Evolutionary conservation across 1,140 invertebrate genomes (phyloP).

Genomic region (Periplaneta americana): DNA sequence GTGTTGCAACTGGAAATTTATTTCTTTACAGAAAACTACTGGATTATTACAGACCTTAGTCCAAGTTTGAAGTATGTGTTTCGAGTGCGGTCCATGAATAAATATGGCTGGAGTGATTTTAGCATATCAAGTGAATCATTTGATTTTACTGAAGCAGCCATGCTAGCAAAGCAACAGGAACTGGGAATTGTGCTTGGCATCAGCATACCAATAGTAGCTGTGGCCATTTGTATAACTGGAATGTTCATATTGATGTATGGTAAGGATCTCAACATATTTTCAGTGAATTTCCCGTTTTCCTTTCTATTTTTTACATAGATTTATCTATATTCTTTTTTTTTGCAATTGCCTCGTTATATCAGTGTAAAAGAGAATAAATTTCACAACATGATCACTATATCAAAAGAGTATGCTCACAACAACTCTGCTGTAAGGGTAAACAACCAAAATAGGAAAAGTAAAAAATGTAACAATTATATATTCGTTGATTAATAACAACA

Average conservation of each 20-base stretch:
- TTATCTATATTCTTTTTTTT: too few species aligned
- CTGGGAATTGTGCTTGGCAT: conserved; percentile 8
- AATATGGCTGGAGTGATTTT: conserved; percentile 68
- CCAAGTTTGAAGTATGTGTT: conserved; percentile 56
- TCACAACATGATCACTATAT: too few species aligned
- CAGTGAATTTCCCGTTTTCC: too few species aligned
- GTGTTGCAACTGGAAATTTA: background rate
- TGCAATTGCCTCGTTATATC: too few species aligned
- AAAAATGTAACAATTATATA: too few species aligned
- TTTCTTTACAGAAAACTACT: conserved; percentile 56
- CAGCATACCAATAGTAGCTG: conserved; percentile 40
- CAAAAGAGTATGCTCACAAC: too few species aligned
- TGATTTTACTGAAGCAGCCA: conserved; percentile 46
- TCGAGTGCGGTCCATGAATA: conserved; percentile 70
- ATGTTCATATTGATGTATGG: conserved; percentile 38
- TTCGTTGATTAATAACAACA: too few species aligned
- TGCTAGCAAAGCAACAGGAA: conserved; percentile 41
- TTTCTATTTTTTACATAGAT: too few species aligned
- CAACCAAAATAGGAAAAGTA: too few species aligned
- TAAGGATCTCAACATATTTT: too few species aligned
- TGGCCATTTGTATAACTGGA: conserved; percentile 31
- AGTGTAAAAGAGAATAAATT: too few species aligned
- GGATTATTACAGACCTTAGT: conserved; percentile 66
- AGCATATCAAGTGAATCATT: conserved; percentile 55
- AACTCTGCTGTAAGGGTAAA: too few species aligned